Evolutionary conservation across 2,113 vertebrate species (phyloP).

Genomic region (Mesitornis unicolor): DNA sequence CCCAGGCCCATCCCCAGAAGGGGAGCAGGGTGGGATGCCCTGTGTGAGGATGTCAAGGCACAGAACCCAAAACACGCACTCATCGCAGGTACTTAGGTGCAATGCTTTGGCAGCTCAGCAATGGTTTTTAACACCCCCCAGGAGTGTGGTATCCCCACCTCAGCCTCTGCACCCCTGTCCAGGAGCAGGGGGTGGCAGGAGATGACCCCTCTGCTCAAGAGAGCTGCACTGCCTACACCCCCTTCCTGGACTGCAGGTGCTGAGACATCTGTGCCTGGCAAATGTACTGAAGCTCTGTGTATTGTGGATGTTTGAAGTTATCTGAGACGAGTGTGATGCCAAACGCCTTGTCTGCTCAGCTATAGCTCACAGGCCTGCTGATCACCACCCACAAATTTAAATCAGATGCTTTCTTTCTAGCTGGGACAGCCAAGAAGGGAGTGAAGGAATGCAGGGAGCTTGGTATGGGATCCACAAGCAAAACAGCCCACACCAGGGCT

Average conservation of each 20-base stretch:
- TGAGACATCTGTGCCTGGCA: not conserved
- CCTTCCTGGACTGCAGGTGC: not conserved
- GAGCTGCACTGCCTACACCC: not conserved
- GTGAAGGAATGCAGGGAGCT: not conserved
- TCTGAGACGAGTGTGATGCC: not conserved
- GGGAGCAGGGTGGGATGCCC: too few species aligned
- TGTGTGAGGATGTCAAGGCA: not conserved
- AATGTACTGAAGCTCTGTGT: too few species aligned
- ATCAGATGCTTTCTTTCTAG: not conserved
- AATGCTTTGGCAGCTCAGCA: not conserved
- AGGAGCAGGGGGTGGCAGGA: not conserved
- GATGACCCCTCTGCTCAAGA: not conserved
- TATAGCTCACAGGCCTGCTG: not conserved
- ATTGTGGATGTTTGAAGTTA: not conserved
- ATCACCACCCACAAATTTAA: not conserved
- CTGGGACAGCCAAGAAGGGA: not conserved
- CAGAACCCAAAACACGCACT: not conserved
- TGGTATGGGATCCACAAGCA: not conserved
- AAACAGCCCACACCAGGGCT: not conserved
- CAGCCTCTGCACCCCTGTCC: not conserved
- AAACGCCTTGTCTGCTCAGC: not conserved
- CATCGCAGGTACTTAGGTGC: not conserved
- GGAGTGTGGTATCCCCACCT: accelerated
- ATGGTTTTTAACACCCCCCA: accelerated
- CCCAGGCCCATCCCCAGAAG: not conserved